Evolutionary conservation across 2,797 vertebrate genomes (phyloP), one percentile per base, ranked within the genome.

Genomic region (Phoebastria nigripes): DNA sequence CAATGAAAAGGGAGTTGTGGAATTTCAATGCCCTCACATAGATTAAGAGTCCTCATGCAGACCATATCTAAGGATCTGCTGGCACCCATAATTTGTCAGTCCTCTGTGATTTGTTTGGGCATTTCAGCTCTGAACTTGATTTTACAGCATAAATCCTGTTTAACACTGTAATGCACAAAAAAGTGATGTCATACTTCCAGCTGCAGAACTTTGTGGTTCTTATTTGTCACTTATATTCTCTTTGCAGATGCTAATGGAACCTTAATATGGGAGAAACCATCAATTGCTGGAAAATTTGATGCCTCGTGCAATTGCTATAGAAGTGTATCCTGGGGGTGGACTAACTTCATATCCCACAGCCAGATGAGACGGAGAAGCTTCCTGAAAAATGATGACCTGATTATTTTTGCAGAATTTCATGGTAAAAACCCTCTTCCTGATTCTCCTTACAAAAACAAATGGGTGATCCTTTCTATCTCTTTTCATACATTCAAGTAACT

Each of bases 371-470:
- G 96, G 15, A 98, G 98, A 70, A 98, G 82, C 92, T 99, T 99
- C 91, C 95, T 99, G 70, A 99, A 99, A 97, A 99, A 99, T 7
- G 98, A 99, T 39, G 98, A 99, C 94, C 98, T 99, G 65, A 99
- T 99, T 90, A 97, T 99, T 94, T 98, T 99, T 66, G 91, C 97
- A 65, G 98, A 99, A 94, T 99, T 99, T 94, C 89, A 98, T 49
- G 99, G 99, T 99, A 98, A 61, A 39, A 19, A 46, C 6, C 15
- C 46, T 37, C 25, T 41, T 71, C 15, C 16, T 52, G 22, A 33
- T 78, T 73, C n/a, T 73, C 4, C 26, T 87, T 61, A 46, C 16
- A 46, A 82, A 84, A 90, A 2, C 11, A 39, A 87, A 70, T 6
- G 12, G 2, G 7, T 21, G 31, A 33, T 78, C 42, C 13, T 54